Percentiles rank a stretch among this genome's conserved stretches.
Conservation (phyloP, 2,888 invertebrate species). For the Eupithecia abbreviata region DNA sequence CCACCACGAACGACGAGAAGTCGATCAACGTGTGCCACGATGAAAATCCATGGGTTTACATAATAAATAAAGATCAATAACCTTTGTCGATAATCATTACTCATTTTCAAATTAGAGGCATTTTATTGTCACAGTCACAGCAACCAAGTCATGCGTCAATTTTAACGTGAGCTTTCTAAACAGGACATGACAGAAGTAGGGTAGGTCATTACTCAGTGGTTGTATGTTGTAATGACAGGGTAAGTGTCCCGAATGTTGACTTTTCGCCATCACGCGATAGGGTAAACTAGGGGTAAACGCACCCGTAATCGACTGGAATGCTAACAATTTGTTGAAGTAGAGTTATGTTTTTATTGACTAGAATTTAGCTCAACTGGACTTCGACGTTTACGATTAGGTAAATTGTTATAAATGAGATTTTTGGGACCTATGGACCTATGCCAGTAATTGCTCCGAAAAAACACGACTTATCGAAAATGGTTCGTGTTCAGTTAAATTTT, state of each 20-base stretch:
- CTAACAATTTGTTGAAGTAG: neutral
- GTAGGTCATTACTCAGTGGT: conserved; percentile 48
- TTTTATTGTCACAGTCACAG: neutral
- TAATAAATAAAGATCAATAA: neutral
- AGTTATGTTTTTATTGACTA: neutral
- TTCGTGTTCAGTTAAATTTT: neutral
- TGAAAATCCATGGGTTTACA: neutral
- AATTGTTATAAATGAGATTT: neutral
- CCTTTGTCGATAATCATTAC: neutral
- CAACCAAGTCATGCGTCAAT: neutral
- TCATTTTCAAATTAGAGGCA: neutral
- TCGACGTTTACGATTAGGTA: conserved; percentile 1
- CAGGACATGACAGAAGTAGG: conserved; percentile 28
- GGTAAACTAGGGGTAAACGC: conserved; percentile 11
- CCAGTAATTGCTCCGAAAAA: neutral
- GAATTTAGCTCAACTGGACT: conserved; percentile 4
- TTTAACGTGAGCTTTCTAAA: conserved; percentile 45
- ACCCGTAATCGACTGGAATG: conserved; percentile 1
- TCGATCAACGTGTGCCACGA: neutral
- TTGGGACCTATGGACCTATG: neutral
- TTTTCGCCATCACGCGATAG: conserved; percentile 36
- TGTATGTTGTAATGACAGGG: conserved; percentile 48
- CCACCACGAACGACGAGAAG: too few relatives aligned
- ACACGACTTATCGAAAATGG: neutral
- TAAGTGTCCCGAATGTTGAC: conserved; percentile 54